Conservation (phyloP, 23 tunicate genomes). For the Clavelina lepadiformis region DNA sequence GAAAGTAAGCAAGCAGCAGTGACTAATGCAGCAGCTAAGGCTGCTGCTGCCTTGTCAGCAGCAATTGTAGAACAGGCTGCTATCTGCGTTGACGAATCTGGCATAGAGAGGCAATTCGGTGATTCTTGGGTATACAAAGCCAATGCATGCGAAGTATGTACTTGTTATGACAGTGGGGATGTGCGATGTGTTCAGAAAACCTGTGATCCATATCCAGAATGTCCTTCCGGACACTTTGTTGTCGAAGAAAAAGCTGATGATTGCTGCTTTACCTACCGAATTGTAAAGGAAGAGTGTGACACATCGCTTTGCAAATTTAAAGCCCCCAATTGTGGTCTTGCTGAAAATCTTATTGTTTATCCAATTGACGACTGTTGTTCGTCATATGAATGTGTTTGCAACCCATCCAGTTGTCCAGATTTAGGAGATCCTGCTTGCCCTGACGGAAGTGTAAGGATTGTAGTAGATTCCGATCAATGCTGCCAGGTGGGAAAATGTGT, state of each 20-base stretch:
- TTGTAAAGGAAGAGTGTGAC: constrained; percentile 83
- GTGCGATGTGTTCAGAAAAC: constrained; percentile 50
- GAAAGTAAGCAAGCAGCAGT: constrained; percentile 37
- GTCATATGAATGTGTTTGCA: constrained; percentile 68
- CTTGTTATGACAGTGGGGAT: constrained; percentile 58
- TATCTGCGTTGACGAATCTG: constrained; percentile 82
- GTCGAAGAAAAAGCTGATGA: constrained; percentile 71
- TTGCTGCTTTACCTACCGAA: constrained; percentile 67
- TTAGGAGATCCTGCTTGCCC: constrained; percentile 86
- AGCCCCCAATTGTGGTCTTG: constrained; percentile 35
- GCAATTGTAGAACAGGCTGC: constrained; percentile 65
- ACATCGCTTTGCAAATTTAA: constrained; percentile 23
- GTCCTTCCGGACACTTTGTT: constrained; percentile 79
- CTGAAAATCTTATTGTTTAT: constrained; percentile 38
- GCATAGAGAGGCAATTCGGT: constrained; percentile 72
- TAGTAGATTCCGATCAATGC: constrained; percentile 68
- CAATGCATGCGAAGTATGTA: constrained; percentile 71
- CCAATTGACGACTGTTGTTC: constrained; percentile 74
- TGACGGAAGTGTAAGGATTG: constrained; percentile 56
- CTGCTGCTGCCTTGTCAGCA: constrained; percentile 35
- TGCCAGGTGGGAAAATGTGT: constrained; percentile 93
- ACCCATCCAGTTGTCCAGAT: constrained; percentile 70
- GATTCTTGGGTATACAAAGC: constrained; percentile 64
- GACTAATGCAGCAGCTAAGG: constrained; percentile 58
- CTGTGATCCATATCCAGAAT: constrained; percentile 86